These are phyloP conservation scores for Agrotis clavis DNA, from an alignment of 2,888 invertebrate species.

Conservation along the genomic window DNA sequence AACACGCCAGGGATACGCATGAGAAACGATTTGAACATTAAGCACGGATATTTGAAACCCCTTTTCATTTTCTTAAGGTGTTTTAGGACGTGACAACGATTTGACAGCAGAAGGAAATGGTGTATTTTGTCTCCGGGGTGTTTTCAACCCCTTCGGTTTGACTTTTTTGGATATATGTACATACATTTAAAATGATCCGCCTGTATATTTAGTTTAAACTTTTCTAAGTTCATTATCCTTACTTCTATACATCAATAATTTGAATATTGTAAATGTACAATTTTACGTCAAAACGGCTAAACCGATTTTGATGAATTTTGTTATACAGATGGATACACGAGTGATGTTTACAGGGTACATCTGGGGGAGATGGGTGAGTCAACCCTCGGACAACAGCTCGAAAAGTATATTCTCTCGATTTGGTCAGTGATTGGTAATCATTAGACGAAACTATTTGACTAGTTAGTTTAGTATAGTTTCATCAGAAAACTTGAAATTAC, in stretches of 20 bases:
- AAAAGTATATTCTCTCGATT: too few relatives aligned
- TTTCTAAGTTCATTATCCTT: neutral
- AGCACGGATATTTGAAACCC: slow-evolving; percentile 38
- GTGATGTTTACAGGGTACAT: too few relatives aligned
- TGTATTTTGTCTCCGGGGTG: slow-evolving; percentile 28
- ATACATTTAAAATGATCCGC: neutral
- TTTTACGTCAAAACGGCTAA: too few relatives aligned
- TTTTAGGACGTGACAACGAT: slow-evolving; percentile 40
- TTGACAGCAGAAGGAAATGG: slow-evolving; percentile 23
- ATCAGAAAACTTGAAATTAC: neutral
- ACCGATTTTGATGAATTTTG: too few relatives aligned
- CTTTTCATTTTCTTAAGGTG: slow-evolving; percentile 29
- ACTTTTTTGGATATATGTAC: neutral
- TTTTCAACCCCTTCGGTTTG: neutral
- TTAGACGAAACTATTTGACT: too few relatives aligned
- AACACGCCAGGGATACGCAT: slow-evolving; percentile 20
- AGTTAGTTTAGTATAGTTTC: too few relatives aligned
- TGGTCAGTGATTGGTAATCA: too few relatives aligned
- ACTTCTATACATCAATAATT: too few relatives aligned
- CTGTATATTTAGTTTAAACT: neutral
- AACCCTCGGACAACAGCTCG: too few relatives aligned
- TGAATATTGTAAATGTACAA: too few relatives aligned
- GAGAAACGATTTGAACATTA: slow-evolving; percentile 43
- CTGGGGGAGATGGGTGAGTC: too few relatives aligned
- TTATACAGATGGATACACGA: too few relatives aligned